phyloP scores from a whole-genome alignment of 2,797 vertebrate genomes.

The Acropternis orthonyx region DNA sequence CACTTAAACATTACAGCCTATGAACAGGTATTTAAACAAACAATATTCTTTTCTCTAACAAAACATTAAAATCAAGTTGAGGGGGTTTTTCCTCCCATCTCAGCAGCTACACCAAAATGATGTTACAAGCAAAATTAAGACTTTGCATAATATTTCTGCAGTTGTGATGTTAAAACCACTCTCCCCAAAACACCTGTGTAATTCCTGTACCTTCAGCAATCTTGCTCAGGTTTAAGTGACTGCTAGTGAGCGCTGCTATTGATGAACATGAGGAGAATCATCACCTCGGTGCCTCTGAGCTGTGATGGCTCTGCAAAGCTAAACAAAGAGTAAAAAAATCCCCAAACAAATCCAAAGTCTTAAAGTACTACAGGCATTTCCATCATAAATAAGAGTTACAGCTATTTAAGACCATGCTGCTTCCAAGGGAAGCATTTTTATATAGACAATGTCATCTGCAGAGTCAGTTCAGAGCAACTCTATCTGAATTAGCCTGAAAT shows the following conservation, averaged over 20 bases:
- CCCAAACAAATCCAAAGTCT: slow-evolving; percentile 1
- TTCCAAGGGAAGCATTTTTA: not conserved
- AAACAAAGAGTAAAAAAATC: slow-evolving; percentile 25
- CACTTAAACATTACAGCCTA: not conserved
- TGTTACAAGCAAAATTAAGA: not conserved
- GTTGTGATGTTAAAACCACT: not conserved
- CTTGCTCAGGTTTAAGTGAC: slow-evolving; percentile 29
- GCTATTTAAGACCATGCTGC: not conserved
- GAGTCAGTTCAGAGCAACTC: not conserved
- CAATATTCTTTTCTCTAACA: not conserved
- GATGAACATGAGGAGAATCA: slow-evolving; percentile 18
- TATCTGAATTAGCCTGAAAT: not conserved
- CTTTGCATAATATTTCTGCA: not conserved
- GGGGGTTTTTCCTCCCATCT: not conserved
- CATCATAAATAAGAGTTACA: not conserved
- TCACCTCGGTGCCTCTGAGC: not conserved
- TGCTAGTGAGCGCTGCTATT: not conserved
- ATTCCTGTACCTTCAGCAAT: slow-evolving; percentile 19
- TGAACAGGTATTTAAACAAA: not conserved
- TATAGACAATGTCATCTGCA: not conserved
- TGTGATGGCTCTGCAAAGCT: slow-evolving; percentile 27
- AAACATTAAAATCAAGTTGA: not conserved
- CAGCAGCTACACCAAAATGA: not conserved
- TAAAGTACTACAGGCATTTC: not conserved
- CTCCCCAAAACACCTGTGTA: not conserved